Evolutionary conservation across 1,140 invertebrate genomes (phyloP).

Genomic region (Ctenoplectra terminalis): DNA sequence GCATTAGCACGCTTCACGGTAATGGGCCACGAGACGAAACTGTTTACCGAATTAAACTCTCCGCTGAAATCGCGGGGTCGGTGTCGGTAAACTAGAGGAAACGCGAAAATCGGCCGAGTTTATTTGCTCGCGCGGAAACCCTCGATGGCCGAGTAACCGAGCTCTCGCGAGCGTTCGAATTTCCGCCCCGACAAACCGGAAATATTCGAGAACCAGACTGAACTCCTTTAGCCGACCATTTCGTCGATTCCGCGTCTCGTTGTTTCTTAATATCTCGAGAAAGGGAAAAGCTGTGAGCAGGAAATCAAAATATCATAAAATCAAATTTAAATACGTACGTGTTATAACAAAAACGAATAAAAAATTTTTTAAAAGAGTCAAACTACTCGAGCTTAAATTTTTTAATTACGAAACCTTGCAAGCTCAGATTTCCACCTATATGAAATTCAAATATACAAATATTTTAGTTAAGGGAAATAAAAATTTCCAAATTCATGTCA

Average conservation of each 20-base stretch:
- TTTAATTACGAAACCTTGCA: neutral
- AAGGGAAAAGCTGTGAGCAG: neutral
- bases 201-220: neutral
- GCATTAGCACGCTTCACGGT: conserved; percentile 40
- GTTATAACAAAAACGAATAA: no score
- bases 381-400: neutral
- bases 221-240: neutral
- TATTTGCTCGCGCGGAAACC: neutral
- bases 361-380: no score
- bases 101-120: neutral
- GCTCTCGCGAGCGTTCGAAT: neutral
- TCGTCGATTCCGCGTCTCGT: neutral
- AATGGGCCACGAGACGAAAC: conserved; percentile 40
- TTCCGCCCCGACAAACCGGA: neutral
- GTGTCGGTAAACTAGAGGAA: neutral
- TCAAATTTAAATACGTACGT: no score
- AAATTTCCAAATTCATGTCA: neutral
- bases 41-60: conserved; percentile 53
- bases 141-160: neutral
- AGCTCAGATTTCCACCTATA: neutral
- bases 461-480: neutral
- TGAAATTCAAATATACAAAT: neutral
- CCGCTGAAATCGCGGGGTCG: conserved; percentile 4
- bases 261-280: neutral
- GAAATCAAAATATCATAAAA: no score